Conservation (phyloP, 2,888 invertebrate species). For the Luperina nickerlii region DNA sequence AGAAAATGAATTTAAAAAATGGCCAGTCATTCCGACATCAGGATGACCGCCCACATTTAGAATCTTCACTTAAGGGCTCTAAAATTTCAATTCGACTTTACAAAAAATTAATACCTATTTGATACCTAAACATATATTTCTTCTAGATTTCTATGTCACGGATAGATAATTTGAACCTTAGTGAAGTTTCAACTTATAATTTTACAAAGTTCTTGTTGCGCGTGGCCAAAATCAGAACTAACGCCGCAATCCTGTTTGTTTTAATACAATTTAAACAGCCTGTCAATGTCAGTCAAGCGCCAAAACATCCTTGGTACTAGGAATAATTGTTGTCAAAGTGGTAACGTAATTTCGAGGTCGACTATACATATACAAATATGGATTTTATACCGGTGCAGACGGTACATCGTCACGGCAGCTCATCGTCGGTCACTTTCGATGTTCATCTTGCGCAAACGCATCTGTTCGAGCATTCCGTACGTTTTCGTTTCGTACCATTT, state of each 20-base stretch:
- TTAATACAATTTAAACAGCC: not conserved
- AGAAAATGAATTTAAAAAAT: no score
- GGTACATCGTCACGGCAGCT: slow-evolving; percentile 70
- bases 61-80: no score
- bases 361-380: slow-evolving; percentile 7
- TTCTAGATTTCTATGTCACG: not conserved
- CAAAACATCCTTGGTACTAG: not conserved
- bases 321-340: not conserved
- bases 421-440: slow-evolving; percentile 83
- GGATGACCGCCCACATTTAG: no score
- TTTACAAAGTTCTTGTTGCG: not conserved
- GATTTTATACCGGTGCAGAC: slow-evolving; percentile 68
- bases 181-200: not conserved
- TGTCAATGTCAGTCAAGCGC: not conserved
- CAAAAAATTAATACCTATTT: no score
- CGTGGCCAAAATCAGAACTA: not conserved
- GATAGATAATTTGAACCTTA: not conserved
- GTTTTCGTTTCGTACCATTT: slow-evolving; percentile 68
- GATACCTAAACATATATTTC: no score
- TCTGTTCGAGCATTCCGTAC: slow-evolving; percentile 73
- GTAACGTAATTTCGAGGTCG: not conserved
- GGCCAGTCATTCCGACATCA: no score
- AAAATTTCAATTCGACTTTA: no score
- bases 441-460: slow-evolving; percentile 74
- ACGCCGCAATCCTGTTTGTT: not conserved